Percentiles rank a stretch among this genome's conserved stretches.
These are phyloP conservation scores for Anagrus nilaparvatae DNA, from an alignment of 1,140 invertebrate species.

Conservation along the genomic window DNA sequence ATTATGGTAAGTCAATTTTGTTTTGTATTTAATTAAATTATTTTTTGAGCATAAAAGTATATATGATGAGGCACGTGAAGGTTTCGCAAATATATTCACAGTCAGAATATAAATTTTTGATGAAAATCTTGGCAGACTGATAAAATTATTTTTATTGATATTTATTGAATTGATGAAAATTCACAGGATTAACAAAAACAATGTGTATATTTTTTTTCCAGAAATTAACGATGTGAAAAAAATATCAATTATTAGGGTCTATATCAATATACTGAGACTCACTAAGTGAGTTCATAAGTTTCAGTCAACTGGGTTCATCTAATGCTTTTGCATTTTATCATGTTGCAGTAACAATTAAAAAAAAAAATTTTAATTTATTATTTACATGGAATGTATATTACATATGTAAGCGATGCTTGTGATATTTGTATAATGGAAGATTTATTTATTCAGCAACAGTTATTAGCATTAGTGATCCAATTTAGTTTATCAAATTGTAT, in stretches of 20 bases:
- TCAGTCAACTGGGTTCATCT: conserved; percentile 18
- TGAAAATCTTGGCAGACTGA: conserved; percentile 35
- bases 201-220: conserved; percentile 23
- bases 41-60: neutral
- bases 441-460: too few species aligned
- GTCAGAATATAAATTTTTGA: conserved; percentile 24
- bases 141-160: conserved; percentile 7
- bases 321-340: conserved; percentile 22
- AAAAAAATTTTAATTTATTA: conserved; percentile 2
- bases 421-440: too few species aligned
- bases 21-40: too few species aligned
- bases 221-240: conserved; percentile 41
- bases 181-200: neutral
- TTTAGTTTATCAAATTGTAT: too few species aligned
- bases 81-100: conserved; percentile 28
- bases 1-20: conserved; percentile 57
- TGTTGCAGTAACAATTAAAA: conserved; percentile 11
- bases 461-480: too few species aligned
- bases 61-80: conserved; percentile 25
- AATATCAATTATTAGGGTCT: too few species aligned
- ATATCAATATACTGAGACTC: conserved; percentile 21
- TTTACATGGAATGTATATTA: too few species aligned
- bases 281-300: conserved; percentile 27
- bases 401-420: too few species aligned
- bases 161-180: neutral